A percentile compares a stretch with the other conserved stretches of the same genome.
These are phyloP conservation scores for Tetheella fluctuosa DNA, from an alignment of 2,888 invertebrate genomes.

Conservation along the genomic window DNA sequence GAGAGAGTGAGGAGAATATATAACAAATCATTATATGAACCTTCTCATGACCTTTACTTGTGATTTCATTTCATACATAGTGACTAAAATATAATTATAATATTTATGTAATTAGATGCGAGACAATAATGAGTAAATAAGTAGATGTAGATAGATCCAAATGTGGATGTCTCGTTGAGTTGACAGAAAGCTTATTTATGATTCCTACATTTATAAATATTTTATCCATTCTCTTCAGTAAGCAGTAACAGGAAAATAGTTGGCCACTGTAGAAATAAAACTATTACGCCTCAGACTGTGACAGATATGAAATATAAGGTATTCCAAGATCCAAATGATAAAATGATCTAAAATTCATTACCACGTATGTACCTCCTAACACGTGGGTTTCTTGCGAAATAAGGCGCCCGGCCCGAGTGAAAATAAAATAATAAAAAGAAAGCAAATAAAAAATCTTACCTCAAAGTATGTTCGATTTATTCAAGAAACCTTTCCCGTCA, in stretches of 20 bases:
- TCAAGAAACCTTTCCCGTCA: slow-evolving; percentile 55
- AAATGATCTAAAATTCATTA: background rate
- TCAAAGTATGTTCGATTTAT: slow-evolving; percentile 66
- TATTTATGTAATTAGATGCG: no score
- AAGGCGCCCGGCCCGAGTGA: slow-evolving; percentile 34
- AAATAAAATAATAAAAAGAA: slow-evolving; percentile 45
- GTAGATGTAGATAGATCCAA: background rate
- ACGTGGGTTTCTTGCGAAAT: slow-evolving; percentile 54
- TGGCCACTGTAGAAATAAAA: background rate
- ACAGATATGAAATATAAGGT: no score
- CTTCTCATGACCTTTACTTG: no score
- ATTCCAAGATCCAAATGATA: background rate
- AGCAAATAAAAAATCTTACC: slow-evolving; percentile 61
- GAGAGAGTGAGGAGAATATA: no score
- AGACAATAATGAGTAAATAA: no score
- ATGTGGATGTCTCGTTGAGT: no score
- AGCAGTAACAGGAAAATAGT: background rate
- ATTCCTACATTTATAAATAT: background rate
- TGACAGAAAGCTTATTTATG: no score
- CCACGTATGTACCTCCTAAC: slow-evolving; percentile 34
- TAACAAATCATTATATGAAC: no score
- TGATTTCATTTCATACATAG: no score
- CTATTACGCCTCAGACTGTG: background rate
- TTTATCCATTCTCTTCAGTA: background rate
- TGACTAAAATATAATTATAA: no score